Evolutionary conservation across 2,888 invertebrate species (phyloP).

Genomic region (Clivina fossor): DNA sequence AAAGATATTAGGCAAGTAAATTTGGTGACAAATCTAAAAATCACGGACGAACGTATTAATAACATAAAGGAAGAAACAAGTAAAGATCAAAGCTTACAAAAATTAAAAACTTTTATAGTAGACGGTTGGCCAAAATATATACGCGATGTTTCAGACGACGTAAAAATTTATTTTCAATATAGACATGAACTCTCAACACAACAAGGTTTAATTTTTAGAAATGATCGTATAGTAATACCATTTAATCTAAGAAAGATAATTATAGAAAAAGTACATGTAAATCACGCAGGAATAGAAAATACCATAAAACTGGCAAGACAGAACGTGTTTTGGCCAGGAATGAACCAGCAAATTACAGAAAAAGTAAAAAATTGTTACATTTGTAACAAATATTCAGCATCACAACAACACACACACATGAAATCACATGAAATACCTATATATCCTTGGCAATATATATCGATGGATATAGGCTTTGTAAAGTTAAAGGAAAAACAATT

Average conservation of each 20-base stretch:
- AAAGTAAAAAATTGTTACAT: constrained; percentile 20
- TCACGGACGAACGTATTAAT: constrained; percentile 4
- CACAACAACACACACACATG: constrained; percentile 27
- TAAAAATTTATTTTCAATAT: constrained; percentile 10
- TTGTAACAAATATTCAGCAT: too few species aligned
- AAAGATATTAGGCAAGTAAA: neutral
- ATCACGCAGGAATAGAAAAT: constrained; percentile 21
- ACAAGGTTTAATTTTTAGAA: constrained; percentile 10
- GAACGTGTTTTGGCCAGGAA: constrained; percentile 12
- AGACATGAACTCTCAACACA: constrained; percentile 20
- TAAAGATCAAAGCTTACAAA: constrained; percentile 1
- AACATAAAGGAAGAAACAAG: neutral
- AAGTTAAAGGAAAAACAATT: constrained; percentile 20
- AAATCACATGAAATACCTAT: constrained; percentile 33
- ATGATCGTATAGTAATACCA: constrained; percentile 10
- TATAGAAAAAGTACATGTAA: constrained; percentile 16
- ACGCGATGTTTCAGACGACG: neutral
- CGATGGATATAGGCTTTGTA: constrained; percentile 36
- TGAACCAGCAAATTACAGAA: constrained; percentile 13
- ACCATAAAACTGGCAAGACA: constrained; percentile 7
- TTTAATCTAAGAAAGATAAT: constrained; percentile 15
- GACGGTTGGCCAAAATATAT: constrained; percentile 12
- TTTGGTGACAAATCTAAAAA: constrained; percentile 11
- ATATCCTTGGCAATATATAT: constrained; percentile 36
- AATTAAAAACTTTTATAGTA: neutral